Percentiles rank a stretch among this genome's conserved stretches.
These are phyloP conservation scores for Tragelaphus eurycerus DNA, from an alignment of 2,797 vertebrate genomes.

Conservation along the genomic window DNA sequence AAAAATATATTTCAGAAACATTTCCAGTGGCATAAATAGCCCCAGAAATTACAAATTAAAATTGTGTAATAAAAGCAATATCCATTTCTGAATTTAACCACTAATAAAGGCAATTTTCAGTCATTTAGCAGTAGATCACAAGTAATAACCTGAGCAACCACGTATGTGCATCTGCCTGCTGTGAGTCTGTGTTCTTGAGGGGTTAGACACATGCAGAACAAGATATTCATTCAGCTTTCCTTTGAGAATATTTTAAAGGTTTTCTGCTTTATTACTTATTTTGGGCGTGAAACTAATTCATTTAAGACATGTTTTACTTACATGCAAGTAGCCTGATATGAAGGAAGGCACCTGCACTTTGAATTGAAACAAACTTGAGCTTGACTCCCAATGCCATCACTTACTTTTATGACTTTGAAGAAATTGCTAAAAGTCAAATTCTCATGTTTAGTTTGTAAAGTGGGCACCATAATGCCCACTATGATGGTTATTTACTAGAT, in stretches of 20 bases:
- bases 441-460: neutral
- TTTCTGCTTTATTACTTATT: neutral
- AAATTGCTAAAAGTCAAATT: slow-evolving; percentile 5
- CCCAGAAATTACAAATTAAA: neutral
- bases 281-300: neutral
- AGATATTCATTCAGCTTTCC: neutral
- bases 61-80: neutral
- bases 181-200: neutral
- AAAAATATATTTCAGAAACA: neutral
- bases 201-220: neutral
- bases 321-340: neutral
- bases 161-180: neutral
- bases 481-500: neutral
- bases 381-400: neutral
- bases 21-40: neutral
- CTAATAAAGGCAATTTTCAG: neutral
- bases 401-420: neutral
- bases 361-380: neutral
- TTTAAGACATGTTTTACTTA: neutral
- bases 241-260: neutral
- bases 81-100: neutral
- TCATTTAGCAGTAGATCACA: neutral
- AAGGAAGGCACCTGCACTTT: neutral
- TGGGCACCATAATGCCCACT: too few species aligned
- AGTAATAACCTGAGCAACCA: neutral